Base-by-base conservation (phyloP, 2,888 invertebrate species). In the Dione vanillae region DNA sequence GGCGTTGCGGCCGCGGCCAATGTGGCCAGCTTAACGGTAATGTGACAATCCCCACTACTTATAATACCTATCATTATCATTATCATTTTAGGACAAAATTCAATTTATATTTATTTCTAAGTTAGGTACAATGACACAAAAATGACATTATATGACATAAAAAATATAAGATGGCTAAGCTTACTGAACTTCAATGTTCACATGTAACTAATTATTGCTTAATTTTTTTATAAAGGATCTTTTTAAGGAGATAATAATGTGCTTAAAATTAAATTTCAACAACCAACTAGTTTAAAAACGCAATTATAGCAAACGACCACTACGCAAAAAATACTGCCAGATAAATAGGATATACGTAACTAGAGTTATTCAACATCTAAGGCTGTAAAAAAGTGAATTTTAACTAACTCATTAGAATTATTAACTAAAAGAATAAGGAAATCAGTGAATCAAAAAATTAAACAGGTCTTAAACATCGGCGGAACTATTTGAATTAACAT, bases 401-500 rank as follows among this genome's bases (percentile, higher is more conserved):
- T 66, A 67, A 67, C 49, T 54, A 69, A 61, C 61, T 70, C 41
- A 67, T 69, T 72, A 68, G 37, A 70, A 56, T 66, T 47, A 58
- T 67, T 14, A 54, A 59, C 12, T 67, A 61, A 52, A 64, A 64
- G 40, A 69, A 71, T 56, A 69, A 71, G 58, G 69, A 45, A 74
- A 47, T 69, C 69, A 67, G 74, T 67, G 72, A 71, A 59, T 74
- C 72, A 72, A 71, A 72, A 71, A 74, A 74, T 71, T 71, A 71
- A 73, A 71, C 65, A 58, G 66, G 27, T 35, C 67, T 73, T 45
- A 65, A 75, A 74, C 70, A 67, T 74, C 71, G 73, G 75, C 68
- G 71, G 69, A 73, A 75, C 74, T 77, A 78, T 78, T 76, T 73
- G 76, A 77, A 79, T 78, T 76, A 79, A 78, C 78, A 77, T 78